Evolutionary conservation across 2,113 vertebrate species (phyloP).

Genomic region (Coptodon rendalli): DNA sequence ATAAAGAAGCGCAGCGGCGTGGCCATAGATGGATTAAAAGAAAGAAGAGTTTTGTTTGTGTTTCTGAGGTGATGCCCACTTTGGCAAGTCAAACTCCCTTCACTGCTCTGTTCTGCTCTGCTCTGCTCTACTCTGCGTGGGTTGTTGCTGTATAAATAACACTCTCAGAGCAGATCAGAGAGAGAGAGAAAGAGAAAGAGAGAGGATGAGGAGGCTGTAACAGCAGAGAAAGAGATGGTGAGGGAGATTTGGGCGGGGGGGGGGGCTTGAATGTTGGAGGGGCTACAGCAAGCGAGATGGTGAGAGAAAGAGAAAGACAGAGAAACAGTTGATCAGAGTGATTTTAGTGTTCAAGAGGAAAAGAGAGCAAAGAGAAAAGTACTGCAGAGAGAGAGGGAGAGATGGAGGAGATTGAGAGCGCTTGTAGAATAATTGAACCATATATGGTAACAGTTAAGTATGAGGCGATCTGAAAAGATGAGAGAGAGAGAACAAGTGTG

Average conservation of each 20-base stretch:
- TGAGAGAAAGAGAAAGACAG: background rate
- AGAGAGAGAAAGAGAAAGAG: constrained; percentile 6
- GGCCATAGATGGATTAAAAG: constrained; percentile 12
- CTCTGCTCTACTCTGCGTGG: constrained; percentile 62
- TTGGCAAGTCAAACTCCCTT: constrained; percentile 63
- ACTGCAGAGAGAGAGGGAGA: background rate
- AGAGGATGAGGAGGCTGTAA: constrained; percentile 19
- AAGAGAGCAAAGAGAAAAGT: constrained; percentile 1
- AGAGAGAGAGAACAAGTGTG: constrained; percentile 29
- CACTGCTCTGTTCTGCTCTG: constrained; percentile 49
- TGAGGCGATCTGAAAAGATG: constrained; percentile 46
- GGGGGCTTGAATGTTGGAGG: background rate
- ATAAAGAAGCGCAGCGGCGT: constrained; percentile 2
- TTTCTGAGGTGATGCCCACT: constrained; percentile 66
- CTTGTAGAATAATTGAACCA: constrained; percentile 55
- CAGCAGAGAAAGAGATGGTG: constrained; percentile 4
- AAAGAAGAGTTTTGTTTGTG: constrained; percentile 39
- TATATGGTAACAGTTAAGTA: constrained; percentile 57
- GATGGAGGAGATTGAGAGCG: constrained; percentile 22
- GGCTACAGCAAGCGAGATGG: background rate
- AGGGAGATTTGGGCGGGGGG: background rate
- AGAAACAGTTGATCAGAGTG: constrained; percentile 44
- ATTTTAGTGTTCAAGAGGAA: constrained; percentile 38
- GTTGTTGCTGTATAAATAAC: constrained; percentile 72
- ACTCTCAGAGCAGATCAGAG: constrained; percentile 62